A percentile compares a stretch with the other conserved stretches of the same genome.
Evolutionary conservation across 2,113 vertebrate species (phyloP).

Genomic region (Martes martes): DNA sequence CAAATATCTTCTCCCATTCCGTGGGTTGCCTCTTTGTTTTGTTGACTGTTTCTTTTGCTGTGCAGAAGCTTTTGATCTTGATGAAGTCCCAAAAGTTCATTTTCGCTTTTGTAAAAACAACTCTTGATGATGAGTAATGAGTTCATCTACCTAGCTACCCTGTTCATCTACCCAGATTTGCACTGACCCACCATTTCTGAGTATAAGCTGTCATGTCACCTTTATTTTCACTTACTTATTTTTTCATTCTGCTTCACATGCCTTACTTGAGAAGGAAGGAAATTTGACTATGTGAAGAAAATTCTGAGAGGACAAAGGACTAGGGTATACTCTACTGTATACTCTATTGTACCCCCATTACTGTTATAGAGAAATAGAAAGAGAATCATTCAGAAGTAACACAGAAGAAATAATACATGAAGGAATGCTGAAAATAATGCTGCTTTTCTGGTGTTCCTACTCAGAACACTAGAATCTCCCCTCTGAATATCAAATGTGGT

Average conservation of each 20-base stretch:
- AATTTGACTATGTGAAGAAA: neutral
- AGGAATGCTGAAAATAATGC: neutral
- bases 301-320: neutral
- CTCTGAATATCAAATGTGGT: neutral
- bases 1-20: too few species aligned
- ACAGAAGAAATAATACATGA: neutral
- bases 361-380: neutral
- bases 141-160: neutral
- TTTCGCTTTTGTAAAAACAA: too few species aligned
- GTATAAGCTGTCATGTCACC: neutral
- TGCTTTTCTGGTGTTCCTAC: neutral
- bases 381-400: neutral
- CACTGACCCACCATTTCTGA: neutral
- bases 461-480: neutral
- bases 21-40: too few species aligned
- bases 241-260: neutral
- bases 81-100: too few species aligned
- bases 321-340: neutral
- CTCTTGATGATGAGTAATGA: neutral
- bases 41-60: too few species aligned
- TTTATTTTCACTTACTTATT: neutral
- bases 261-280: neutral
- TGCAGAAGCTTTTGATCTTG: too few species aligned
- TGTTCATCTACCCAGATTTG: neutral
- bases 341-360: neutral